Evolutionary conservation across 1,140 invertebrate species (phyloP), one percentile per base, ranked within the genome.

Genomic region (Drosophila hydei): DNA sequence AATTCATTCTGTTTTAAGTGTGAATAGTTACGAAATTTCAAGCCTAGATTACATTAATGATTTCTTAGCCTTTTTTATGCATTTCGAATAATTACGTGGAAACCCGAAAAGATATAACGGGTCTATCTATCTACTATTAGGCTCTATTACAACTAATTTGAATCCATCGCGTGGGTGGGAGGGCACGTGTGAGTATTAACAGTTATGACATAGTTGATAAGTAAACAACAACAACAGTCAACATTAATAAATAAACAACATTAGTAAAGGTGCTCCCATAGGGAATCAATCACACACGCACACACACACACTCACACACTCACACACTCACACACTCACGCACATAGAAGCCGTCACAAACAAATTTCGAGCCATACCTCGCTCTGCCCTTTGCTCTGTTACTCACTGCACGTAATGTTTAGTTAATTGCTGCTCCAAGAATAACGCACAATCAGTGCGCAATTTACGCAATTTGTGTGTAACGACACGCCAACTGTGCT

Each of bases 231-330:
- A 23, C 21, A 21, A 19, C 9, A 48, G 38, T 19, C 62, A 56
- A 75, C 59, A 72, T 72, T 72, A 84, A 84, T 75, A 73, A 74
- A 69, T 68, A 72, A 72, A 68, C 38, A 67, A 60, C 63, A 72
- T 68, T 72, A 60, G 55, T 45, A 47, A 21, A n/a, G 14, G 55
- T 18, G 12, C 21, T 33, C 54, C 52, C 55, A 23, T 6, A 27
- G 63, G 43, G 30, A 40, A 19, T 7, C 11, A 21, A 19, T 42
- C 36, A 40, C 18, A 42, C 40, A 30, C 40, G 4, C 18, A 27
- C 36, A 36, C 12, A 56, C n/a, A 30, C 50, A 42, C 23, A 38
- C 19, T 9, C 12, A 58, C 7, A n/a, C n/a, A n/a, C n/a, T n/a
- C n/a, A n/a, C 0, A 33, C 0, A 27, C 25, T 1, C 25, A 23